These are phyloP conservation scores for Siderastrea radians DNA, from an alignment of 92 coral and sea anemone genomes.

Conservation along the genomic window DNA sequence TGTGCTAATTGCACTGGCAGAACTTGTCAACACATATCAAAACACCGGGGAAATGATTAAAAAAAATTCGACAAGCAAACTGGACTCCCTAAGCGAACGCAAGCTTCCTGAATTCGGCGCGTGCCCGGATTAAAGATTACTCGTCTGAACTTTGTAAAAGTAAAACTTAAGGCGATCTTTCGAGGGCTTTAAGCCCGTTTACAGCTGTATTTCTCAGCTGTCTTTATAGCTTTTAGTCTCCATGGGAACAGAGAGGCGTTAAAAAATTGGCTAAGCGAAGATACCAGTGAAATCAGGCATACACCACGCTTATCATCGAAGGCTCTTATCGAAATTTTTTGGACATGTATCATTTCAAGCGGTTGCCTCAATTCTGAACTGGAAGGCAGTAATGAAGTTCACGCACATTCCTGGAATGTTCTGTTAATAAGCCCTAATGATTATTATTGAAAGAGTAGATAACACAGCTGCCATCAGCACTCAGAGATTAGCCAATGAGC, in stretches of 20 bases:
- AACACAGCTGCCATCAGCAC: slow-evolving; percentile 99
- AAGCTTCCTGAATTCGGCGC: not conserved
- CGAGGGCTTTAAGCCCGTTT: slow-evolving; percentile 41
- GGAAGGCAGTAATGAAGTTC: slow-evolving; percentile 74
- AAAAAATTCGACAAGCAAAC: slow-evolving; percentile 56
- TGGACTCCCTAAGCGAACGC: slow-evolving; percentile 4
- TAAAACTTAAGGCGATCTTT: slow-evolving; percentile 23
- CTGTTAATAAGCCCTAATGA: slow-evolving; percentile 92
- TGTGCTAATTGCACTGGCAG: slow-evolving; percentile 91
- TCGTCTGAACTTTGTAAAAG: slow-evolving; percentile 23
- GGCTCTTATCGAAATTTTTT: not conserved
- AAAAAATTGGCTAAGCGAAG: slow-evolving; percentile 43
- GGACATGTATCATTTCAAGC: not conserved
- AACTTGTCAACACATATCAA: slow-evolving; percentile 91
- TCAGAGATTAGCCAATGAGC: slow-evolving; percentile 83
- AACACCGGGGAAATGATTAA: slow-evolving; percentile 87
- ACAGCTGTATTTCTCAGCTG: slow-evolving; percentile 75
- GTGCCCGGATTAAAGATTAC: slow-evolving; percentile 6
- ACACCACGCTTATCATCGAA: not conserved
- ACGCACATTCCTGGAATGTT: slow-evolving; percentile 83
- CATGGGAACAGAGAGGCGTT: slow-evolving; percentile 68
- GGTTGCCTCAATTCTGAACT: slow-evolving; percentile 34
- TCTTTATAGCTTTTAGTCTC: slow-evolving; percentile 55
- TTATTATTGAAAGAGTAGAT: slow-evolving; percentile 88
- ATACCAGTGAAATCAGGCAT: slow-evolving; percentile 2